Percentiles rank a stretch among this genome's conserved stretches.
Conservation (phyloP, 1,140 invertebrate genomes). For the Pachyrhynchus sulphureomaculatus region DNA sequence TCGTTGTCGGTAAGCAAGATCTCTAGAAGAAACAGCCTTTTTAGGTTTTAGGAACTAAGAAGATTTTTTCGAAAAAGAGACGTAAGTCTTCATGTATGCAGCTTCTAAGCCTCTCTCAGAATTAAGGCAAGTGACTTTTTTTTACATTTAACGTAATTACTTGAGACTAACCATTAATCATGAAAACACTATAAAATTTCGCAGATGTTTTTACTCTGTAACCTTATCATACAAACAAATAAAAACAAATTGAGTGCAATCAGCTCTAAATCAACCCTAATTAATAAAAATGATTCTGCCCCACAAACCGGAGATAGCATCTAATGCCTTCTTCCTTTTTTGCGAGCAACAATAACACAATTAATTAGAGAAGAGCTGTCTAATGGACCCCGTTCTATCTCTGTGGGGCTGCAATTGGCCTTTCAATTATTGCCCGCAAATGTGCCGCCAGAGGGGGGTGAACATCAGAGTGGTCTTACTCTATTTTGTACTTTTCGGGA, state of each 20-base stretch:
- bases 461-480: too few relatives aligned
- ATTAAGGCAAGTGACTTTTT: too few relatives aligned
- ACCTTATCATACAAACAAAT: background rate
- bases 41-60: too few relatives aligned
- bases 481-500: too few relatives aligned
- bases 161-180: too few relatives aligned
- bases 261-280: constrained; percentile 10
- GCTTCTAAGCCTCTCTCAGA: too few relatives aligned
- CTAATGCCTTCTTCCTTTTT: constrained; percentile 20
- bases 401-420: constrained; percentile 41
- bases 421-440: constrained; percentile 42
- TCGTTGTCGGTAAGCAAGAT: too few relatives aligned
- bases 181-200: too few relatives aligned
- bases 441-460: background rate
- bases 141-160: too few relatives aligned
- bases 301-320: constrained; percentile 12
- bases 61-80: too few relatives aligned
- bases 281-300: constrained; percentile 14
- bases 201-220: background rate
- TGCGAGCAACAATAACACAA: constrained; percentile 27
- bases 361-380: constrained; percentile 29
- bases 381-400: constrained; percentile 30
- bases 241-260: constrained; percentile 16
- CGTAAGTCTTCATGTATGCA: too few relatives aligned
- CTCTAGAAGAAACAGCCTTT: too few relatives aligned